Percentiles rank a stretch among this genome's conserved stretches.
These are phyloP conservation scores for Leptestheria dahalacensis DNA, from an alignment of 1,140 invertebrate genomes.

Conservation along the genomic window DNA sequence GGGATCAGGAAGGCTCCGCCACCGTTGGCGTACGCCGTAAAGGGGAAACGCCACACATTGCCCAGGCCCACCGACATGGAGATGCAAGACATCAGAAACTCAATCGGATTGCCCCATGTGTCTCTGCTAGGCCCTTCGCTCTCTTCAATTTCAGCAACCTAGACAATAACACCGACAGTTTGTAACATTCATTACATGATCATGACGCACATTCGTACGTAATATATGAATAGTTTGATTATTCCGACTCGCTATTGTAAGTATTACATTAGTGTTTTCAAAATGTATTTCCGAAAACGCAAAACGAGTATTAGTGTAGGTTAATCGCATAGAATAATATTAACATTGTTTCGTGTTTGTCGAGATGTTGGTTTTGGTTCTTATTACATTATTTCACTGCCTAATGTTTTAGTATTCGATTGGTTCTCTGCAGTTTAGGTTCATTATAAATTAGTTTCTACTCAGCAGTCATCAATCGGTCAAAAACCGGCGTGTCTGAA, in stretches of 20 bases:
- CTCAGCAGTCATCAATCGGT: no score
- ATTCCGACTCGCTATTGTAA: background rate
- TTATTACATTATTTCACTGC: no score
- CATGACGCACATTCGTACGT: background rate
- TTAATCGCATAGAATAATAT: no score
- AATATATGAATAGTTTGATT: background rate
- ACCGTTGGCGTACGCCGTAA: constrained; percentile 19
- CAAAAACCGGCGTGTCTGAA: no score
- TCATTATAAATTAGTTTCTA: no score
- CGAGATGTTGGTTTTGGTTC: no score
- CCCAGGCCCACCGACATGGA: constrained; percentile 28
- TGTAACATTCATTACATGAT: background rate
- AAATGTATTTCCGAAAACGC: no score
- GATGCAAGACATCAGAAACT: constrained; percentile 29
- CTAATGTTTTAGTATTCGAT: no score
- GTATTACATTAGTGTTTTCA: no score
- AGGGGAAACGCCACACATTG: constrained; percentile 21
- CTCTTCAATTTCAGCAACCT: background rate
- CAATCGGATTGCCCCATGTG: constrained; percentile 26
- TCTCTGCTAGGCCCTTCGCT: constrained; percentile 7
- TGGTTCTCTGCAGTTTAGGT: no score
- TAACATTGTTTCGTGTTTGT: no score
- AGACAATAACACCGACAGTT: background rate
- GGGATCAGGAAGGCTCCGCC: constrained; percentile 53
- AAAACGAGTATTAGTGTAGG: no score